These are phyloP conservation scores for Cryptoleucopteryx plumbea DNA, from an alignment of 2,113 vertebrate species.

Conservation along the genomic window DNA sequence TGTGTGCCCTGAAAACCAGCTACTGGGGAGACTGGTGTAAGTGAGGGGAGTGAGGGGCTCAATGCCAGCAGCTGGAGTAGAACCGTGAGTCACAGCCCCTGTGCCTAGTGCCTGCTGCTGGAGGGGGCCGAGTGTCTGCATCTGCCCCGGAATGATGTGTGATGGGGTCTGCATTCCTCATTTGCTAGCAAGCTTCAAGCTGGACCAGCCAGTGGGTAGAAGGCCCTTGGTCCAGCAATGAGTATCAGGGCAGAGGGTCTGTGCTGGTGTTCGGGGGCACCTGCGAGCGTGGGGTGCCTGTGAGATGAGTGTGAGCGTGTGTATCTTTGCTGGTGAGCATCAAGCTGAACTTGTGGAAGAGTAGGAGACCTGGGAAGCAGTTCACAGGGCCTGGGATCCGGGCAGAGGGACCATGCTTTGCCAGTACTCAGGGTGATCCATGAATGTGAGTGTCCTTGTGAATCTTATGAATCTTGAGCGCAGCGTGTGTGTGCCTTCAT, in stretches of 20 bases:
- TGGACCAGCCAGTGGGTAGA: not conserved
- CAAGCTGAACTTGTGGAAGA: not conserved
- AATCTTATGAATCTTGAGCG: not conserved
- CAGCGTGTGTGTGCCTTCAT: not conserved
- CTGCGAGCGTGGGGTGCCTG: not conserved
- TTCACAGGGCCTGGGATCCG: not conserved
- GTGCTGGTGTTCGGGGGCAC: not conserved
- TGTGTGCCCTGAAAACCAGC: not conserved
- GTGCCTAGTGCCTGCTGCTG: not conserved
- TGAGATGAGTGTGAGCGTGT: not conserved
- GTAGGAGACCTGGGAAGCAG: fast-evolving
- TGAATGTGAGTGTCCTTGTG: not conserved
- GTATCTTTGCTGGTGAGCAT: not conserved
- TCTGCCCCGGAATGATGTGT: not conserved
- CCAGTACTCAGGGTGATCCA: not conserved
- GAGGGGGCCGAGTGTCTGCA: not conserved
- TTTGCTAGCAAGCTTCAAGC: not conserved
- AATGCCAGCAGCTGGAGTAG: not conserved
- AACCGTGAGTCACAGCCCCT: not conserved
- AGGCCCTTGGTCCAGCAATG: not conserved
- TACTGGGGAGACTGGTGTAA: fast-evolving
- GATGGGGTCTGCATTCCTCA: not conserved
- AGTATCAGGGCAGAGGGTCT: not conserved
- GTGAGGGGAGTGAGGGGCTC: not conserved
- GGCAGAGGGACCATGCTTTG: not conserved